Conservation (phyloP, 92 coral and sea anemone genomes). For the Galaxea fascicularis region DNA sequence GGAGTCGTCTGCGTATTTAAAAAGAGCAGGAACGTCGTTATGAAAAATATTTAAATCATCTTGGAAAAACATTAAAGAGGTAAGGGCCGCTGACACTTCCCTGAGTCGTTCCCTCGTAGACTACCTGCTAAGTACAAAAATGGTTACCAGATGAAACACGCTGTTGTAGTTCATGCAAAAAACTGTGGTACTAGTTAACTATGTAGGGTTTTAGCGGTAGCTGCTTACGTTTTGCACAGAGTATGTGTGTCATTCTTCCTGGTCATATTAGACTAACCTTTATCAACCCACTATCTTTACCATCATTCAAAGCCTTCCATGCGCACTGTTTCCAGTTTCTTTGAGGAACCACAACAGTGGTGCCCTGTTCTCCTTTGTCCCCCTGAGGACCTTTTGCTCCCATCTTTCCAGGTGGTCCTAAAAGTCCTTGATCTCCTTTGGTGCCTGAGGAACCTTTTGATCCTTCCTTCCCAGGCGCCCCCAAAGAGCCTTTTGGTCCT, state of each 20-base stretch:
- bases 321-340: conserved; percentile 31
- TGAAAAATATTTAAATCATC: conserved; percentile 52
- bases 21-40: conserved; percentile 33
- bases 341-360: background rate
- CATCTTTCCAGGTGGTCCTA: conserved; percentile 1
- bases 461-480: background rate
- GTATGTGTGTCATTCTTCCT: no score
- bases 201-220: conserved; percentile 53
- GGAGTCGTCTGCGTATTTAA: conserved; percentile 73
- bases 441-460: background rate
- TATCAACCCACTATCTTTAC: conserved; percentile 15
- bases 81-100: conserved; percentile 68
- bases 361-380: conserved; percentile 4
- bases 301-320: conserved; percentile 9
- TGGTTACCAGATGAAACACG: conserved; percentile 36
- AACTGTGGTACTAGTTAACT: conserved; percentile 55
- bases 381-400: conserved; percentile 7
- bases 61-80: conserved; percentile 60
- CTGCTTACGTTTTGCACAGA: conserved; percentile 54
- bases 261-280: no score
- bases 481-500: conserved; percentile 12
- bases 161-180: conserved; percentile 45
- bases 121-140: conserved; percentile 40
- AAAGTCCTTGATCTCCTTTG: conserved; percentile 1
- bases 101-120: conserved; percentile 69